These are phyloP conservation scores for Drosophila rhopaloa DNA, from an alignment of 1,140 invertebrate genomes.

Conservation along the genomic window DNA sequence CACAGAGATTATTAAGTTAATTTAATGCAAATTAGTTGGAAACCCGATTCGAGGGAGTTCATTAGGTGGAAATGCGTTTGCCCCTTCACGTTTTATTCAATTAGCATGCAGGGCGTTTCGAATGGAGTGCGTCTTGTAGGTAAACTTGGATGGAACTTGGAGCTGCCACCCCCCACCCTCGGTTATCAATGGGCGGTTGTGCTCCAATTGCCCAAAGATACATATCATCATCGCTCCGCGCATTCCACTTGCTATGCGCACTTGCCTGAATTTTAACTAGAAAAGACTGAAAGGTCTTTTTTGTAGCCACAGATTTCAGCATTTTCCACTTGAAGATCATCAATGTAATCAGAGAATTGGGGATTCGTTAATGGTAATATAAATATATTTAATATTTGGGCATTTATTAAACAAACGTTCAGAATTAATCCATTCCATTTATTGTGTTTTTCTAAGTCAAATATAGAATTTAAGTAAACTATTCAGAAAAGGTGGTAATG, in stretches of 20 bases:
- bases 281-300: background rate
- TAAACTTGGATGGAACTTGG: background rate
- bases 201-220: conserved; percentile 73
- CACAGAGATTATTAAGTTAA: conserved; percentile 77
- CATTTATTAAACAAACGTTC: too few species aligned
- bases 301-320: background rate
- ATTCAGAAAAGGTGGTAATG: background rate
- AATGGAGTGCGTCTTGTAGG: background rate
- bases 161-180: background rate
- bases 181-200: conserved; percentile 53
- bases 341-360: too few species aligned
- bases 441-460: too few species aligned
- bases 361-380: too few species aligned
- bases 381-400: too few species aligned
- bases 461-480: too few species aligned
- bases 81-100: conserved; percentile 49
- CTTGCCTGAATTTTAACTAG: conserved; percentile 29
- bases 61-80: conserved; percentile 49
- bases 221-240: conserved; percentile 36
- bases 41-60: conserved; percentile 32
- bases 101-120: conserved; percentile 55
- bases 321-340: background rate
- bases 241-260: conserved; percentile 46
- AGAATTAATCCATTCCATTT: too few species aligned
- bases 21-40: conserved; percentile 69